These are phyloP conservation scores for Corythornis cristatus DNA, from an alignment of 2,113 vertebrate genomes.

Conservation along the genomic window DNA sequence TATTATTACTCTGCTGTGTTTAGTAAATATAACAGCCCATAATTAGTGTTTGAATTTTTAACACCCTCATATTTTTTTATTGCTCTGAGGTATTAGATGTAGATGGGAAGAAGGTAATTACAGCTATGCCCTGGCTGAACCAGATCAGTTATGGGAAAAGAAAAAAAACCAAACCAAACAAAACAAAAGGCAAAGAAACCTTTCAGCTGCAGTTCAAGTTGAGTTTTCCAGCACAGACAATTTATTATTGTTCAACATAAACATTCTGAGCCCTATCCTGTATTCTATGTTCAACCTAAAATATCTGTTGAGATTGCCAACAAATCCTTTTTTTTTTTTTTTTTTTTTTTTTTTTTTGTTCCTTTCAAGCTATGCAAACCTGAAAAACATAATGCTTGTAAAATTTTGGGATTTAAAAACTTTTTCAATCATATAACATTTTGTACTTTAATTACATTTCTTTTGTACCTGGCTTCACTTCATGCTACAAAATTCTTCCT, in stretches of 20 bases:
- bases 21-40: conserved; percentile 70
- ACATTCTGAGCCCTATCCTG: conserved; percentile 32
- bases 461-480: conserved; percentile 32
- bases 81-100: conserved; percentile 54
- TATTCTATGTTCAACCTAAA: neutral
- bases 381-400: neutral
- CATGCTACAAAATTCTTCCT: neutral
- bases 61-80: conserved; percentile 65
- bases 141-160: neutral
- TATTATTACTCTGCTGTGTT: conserved; percentile 59
- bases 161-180: neutral
- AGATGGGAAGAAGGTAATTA: conserved; percentile 63
- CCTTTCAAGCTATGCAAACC: neutral
- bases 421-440: neutral
- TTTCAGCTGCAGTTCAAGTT: conserved; percentile 60
- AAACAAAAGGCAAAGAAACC: neutral
- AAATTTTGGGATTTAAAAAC: neutral
- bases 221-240: conserved; percentile 53
- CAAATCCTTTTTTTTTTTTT: neutral
- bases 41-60: conserved; percentile 71
- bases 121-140: conserved; percentile 49
- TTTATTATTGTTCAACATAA: conserved; percentile 77
- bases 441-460: neutral
- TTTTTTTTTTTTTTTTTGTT: neutral
- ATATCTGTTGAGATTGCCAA: neutral